Conservation (phyloP, 2,888 invertebrate genomes). For the Clivina fossor region DNA sequence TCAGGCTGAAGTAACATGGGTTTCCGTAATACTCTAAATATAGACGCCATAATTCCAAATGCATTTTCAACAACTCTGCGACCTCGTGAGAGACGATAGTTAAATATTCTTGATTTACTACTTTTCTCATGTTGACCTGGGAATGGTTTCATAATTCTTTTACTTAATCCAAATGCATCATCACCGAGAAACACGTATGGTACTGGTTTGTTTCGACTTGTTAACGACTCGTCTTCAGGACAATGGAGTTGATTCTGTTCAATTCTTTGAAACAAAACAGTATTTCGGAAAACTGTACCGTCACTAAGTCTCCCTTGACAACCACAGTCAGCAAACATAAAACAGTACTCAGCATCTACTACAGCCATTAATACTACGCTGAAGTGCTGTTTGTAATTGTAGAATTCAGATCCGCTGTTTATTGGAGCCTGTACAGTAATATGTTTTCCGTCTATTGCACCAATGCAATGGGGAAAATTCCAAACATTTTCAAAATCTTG, state of each 20-base stretch:
- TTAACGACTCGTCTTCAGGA: conserved; percentile 8
- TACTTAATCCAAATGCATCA: conserved; percentile 35
- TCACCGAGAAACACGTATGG: conserved; percentile 37
- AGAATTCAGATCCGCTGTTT: not conserved
- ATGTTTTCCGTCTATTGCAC: not conserved
- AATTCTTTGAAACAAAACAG: conserved; percentile 2
- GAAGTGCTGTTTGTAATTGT: conserved; percentile 11
- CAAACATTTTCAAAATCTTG: not conserved
- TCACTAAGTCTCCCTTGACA: conserved; percentile 19
- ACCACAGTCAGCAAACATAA: conserved; percentile 16
- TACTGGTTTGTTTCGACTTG: conserved; percentile 14
- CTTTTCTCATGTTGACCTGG: conserved; percentile 30
- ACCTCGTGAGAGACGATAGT: conserved; percentile 36
- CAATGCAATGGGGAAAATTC: conserved; percentile 7
- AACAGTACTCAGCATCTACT: conserved; percentile 12
- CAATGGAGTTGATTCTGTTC: not conserved
- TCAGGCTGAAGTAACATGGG: conserved; percentile 39
- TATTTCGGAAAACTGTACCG: not conserved
- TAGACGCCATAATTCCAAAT: conserved; percentile 37
- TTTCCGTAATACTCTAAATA: conserved; percentile 39
- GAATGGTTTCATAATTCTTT: conserved; percentile 37
- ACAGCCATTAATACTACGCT: conserved; percentile 7
- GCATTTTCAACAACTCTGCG: conserved; percentile 38
- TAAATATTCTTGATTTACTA: conserved; percentile 36
- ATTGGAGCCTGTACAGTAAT: not conserved